phyloP scores from a whole-genome alignment of 2,797 vertebrate genomes.

The Clarias laeviceps region DNA sequence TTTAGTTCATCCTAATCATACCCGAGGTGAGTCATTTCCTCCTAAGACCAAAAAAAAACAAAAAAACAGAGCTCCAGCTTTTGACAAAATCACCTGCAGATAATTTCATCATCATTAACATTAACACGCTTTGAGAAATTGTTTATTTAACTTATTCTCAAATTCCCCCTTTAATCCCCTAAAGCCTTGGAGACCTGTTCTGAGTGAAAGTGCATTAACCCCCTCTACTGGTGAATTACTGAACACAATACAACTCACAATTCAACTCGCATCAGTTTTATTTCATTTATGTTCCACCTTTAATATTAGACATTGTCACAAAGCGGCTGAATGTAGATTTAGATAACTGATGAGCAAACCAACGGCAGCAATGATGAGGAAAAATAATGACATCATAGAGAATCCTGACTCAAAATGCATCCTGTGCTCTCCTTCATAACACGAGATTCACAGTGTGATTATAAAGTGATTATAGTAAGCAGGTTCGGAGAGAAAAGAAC shows the following conservation, averaged over 20 bases:
- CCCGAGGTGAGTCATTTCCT: background rate
- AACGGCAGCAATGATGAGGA: background rate
- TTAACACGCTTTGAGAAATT: background rate
- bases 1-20: background rate
- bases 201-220: conserved; percentile 35
- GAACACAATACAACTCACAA: background rate
- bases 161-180: background rate
- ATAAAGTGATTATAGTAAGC: background rate
- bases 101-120: background rate
- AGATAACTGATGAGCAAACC: background rate
- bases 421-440: background rate
- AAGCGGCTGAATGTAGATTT: background rate
- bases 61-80: background rate
- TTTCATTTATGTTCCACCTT: background rate
- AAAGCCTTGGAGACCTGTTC: background rate
- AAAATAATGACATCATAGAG: background rate
- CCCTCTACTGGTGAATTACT: conserved; percentile 49
- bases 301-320: background rate
- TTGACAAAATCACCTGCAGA: background rate
- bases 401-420: background rate
- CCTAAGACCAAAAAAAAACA: no score
- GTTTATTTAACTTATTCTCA: background rate
- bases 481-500: background rate
- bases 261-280: background rate
- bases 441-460: background rate